phyloP scores from a whole-genome alignment of 2,113 vertebrate species.

The Callionymus lyra region DNA sequence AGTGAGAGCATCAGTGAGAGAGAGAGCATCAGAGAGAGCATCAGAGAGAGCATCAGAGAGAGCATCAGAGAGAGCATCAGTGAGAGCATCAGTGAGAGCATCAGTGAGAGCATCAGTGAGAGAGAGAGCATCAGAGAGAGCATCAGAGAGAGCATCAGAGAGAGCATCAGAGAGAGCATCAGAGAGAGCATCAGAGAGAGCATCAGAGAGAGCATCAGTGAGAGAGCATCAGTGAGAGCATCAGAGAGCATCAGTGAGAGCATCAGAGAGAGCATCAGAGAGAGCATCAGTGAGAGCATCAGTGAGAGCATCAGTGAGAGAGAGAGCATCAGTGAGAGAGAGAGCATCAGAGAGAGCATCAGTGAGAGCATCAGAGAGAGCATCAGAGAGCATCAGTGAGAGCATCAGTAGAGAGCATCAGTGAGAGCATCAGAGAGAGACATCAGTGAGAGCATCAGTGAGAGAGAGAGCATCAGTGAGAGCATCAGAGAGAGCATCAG shows the following conservation, averaged over 20 bases:
- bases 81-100: too few relatives aligned
- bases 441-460: neutral
- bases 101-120: neutral
- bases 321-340: too few relatives aligned
- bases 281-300: slow-evolving; percentile 2
- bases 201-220: neutral
- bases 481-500: too few relatives aligned
- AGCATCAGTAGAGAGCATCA: slow-evolving; percentile 6
- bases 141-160: too few relatives aligned
- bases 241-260: slow-evolving; percentile 3
- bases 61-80: neutral
- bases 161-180: slow-evolving; percentile 10
- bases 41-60: too few relatives aligned
- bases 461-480: slow-evolving; percentile 5
- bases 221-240: slow-evolving; percentile 4
- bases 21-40: slow-evolving; percentile 4
- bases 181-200: slow-evolving; percentile 3
- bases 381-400: slow-evolving; percentile 7
- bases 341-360: slow-evolving; percentile 1
- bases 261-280: slow-evolving; percentile 5
- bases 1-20: too few relatives aligned
- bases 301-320: neutral
- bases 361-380: too few relatives aligned
- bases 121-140: slow-evolving; percentile 4
- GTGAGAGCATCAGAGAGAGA: slow-evolving; percentile 2